Conservation (phyloP, 2,888 invertebrate species). For the Protophormia terraenovae region DNA sequence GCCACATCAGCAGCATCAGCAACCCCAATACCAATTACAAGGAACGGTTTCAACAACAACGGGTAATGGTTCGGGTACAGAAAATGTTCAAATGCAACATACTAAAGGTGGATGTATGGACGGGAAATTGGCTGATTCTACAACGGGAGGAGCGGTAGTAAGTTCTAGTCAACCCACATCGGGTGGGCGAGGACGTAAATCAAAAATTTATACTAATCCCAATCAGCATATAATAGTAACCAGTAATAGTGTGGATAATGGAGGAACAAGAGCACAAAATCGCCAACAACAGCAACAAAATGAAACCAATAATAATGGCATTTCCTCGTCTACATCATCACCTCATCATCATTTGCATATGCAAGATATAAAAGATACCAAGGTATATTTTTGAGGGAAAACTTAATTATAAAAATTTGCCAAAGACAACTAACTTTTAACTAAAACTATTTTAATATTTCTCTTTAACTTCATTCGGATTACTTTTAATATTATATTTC, state of each 20-base stretch:
- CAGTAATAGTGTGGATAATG: constrained; percentile 78
- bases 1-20: constrained; percentile 71
- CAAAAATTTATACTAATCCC: constrained; percentile 77
- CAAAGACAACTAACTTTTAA: constrained; percentile 32
- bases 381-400: constrained; percentile 72
- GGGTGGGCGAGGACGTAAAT: constrained; percentile 76
- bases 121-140: constrained; percentile 67
- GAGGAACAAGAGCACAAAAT: constrained; percentile 72
- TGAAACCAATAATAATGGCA: constrained; percentile 70
- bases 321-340: constrained; percentile 78
- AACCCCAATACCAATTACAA: constrained; percentile 65
- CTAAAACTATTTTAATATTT: neutral
- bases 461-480: neutral
- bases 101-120: constrained; percentile 68
- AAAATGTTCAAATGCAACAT: constrained; percentile 54
- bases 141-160: constrained; percentile 73
- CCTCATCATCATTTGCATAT: constrained; percentile 76
- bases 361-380: constrained; percentile 78
- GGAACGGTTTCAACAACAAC: constrained; percentile 53
- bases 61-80: constrained; percentile 39
- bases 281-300: constrained; percentile 67
- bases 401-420: constrained; percentile 41
- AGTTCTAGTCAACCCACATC: constrained; percentile 70
- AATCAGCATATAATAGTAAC: constrained; percentile 78
- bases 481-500: neutral